These are phyloP conservation scores for Sinella curviseta DNA, from an alignment of 1,140 invertebrate genomes.

Conservation along the genomic window DNA sequence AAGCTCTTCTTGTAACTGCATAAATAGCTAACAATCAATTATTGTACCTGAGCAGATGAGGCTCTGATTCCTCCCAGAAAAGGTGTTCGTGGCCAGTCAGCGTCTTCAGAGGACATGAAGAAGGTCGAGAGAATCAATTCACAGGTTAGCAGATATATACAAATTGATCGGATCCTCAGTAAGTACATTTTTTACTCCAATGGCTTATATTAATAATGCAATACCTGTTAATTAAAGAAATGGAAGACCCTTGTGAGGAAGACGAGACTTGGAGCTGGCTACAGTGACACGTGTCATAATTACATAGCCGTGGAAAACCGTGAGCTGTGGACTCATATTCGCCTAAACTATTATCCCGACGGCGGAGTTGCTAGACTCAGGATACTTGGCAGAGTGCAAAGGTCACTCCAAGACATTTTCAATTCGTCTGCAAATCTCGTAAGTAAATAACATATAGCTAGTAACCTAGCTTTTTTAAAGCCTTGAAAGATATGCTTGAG, in stretches of 20 bases:
- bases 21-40: no score
- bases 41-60: conserved; percentile 57
- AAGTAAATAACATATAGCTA: not conserved
- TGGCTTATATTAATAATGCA: no score
- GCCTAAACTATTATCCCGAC: conserved; percentile 68
- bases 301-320: conserved; percentile 57
- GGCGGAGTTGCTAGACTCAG: conserved; percentile 68
- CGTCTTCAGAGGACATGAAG: conserved; percentile 56
- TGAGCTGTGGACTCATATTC: conserved; percentile 61
- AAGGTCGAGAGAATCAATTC: conserved; percentile 58
- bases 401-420: conserved; percentile 52
- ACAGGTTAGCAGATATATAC: no score
- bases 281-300: conserved; percentile 62
- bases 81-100: conserved; percentile 60
- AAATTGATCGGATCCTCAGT: not conserved
- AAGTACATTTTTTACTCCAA: not conserved
- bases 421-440: conserved; percentile 15
- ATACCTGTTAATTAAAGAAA: conserved; percentile 52
- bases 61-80: conserved; percentile 57
- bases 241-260: conserved; percentile 64
- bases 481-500: no score
- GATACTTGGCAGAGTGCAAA: conserved; percentile 62
- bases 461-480: not conserved
- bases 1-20: no score
- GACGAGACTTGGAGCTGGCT: conserved; percentile 61